Evolutionary conservation across 2,888 invertebrate genomes (phyloP).

Genomic region (Imbricaverruca yamaguchii): DNA sequence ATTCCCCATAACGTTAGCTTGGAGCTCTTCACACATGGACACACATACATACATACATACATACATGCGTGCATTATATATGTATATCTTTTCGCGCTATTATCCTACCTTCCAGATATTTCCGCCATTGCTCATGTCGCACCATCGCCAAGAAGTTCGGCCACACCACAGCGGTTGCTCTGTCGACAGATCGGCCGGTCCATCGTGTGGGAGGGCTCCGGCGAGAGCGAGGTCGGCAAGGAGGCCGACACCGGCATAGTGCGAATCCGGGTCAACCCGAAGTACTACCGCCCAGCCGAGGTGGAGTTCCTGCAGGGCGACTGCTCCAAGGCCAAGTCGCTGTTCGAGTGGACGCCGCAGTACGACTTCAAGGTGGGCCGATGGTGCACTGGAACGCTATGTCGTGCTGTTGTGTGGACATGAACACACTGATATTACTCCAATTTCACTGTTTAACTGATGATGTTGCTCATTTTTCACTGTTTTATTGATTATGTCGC

Average conservation of each 20-base stretch:
- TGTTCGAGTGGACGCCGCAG: constrained; percentile 81
- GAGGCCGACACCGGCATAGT: constrained; percentile 63
- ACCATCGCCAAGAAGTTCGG: no score
- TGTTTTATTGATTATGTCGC: neutral
- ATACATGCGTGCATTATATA: no score
- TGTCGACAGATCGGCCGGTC: constrained; percentile 58
- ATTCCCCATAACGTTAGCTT: no score
- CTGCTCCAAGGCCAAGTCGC: constrained; percentile 76
- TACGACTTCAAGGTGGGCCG: constrained; percentile 58
- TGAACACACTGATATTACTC: no score
- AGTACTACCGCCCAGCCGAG: constrained; percentile 96
- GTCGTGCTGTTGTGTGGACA: no score
- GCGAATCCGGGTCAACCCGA: constrained; percentile 80
- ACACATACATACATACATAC: no score
- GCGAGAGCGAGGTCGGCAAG: constrained; percentile 70
- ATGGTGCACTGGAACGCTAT: neutral
- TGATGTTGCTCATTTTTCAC: neutral
- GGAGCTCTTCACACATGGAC: no score
- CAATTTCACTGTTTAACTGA: neutral
- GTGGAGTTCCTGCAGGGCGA: constrained; percentile 92
- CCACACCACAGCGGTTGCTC: no score
- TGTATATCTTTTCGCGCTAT: no score
- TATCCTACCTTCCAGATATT: no score
- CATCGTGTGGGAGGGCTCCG: constrained; percentile 82
- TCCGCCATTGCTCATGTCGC: no score